A percentile compares a stretch with the other conserved stretches of the same genome.
These are phyloP conservation scores for Lycocerus yunnanus DNA, from an alignment of 2,888 invertebrate genomes.

Conservation along the genomic window DNA sequence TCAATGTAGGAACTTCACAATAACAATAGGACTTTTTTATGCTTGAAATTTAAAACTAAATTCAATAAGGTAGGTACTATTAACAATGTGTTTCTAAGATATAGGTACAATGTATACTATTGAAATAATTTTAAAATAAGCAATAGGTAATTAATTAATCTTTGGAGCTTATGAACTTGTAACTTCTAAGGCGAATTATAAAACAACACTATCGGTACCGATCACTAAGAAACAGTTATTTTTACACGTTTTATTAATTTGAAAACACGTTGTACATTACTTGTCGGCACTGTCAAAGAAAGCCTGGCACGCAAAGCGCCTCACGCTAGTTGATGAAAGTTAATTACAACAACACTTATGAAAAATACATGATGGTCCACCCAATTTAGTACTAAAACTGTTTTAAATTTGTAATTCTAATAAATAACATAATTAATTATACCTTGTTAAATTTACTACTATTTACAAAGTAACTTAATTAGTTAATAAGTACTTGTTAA, in stretches of 20 bases:
- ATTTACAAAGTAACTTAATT: not conserved
- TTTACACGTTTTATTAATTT: slow-evolving; percentile 41
- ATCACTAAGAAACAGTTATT: slow-evolving; percentile 33
- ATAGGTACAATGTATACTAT: not conserved
- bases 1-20: no score
- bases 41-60: no score
- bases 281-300: slow-evolving; percentile 40
- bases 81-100: no score
- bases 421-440: slow-evolving; percentile 19
- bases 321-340: slow-evolving; percentile 39
- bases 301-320: slow-evolving; percentile 36
- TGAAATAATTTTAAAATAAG: not conserved
- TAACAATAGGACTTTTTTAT: no score
- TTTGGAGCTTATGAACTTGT: not conserved
- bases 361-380: slow-evolving; percentile 25
- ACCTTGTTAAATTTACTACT: slow-evolving; percentile 6
- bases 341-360: slow-evolving; percentile 38
- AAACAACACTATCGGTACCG: slow-evolving; percentile 26
- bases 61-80: no score
- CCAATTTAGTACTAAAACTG: slow-evolving; percentile 21
- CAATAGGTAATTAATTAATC: not conserved
- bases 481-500: not conserved
- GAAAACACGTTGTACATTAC: slow-evolving; percentile 36
- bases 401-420: slow-evolving; percentile 18
- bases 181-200: slow-evolving; percentile 8